Evolutionary conservation across 2,797 vertebrate genomes (phyloP), one percentile per base, ranked within the genome.

Genomic region (Mormyrus hasselquistii): DNA sequence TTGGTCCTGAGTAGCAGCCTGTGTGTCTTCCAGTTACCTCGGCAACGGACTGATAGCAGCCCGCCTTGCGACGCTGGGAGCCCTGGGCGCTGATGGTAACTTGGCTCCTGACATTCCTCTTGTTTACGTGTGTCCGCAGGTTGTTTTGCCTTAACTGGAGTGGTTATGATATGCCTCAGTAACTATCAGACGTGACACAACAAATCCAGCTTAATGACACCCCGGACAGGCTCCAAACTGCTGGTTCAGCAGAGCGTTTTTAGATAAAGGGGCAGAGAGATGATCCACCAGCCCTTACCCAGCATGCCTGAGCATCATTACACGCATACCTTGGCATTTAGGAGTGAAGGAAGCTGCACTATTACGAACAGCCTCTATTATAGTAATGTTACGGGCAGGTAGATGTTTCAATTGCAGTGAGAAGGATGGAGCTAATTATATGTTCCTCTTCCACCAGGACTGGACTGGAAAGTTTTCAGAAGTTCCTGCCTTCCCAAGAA

Each of bases 401-500:
- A 76, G 86, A 53, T 53, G 25, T 50, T 65, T 65, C 83, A 89
- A 86, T 89, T 89, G 49, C 52, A 76, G 88, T 41, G n/a, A 34
- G 84, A 55, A 55, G 47, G 85, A 29, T 19, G 1, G 9, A 44
- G 65, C 34, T 19, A 87, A 69, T 69, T 87, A 87, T 44, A 87
- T 59, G 53, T 59, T 87, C 16, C 86, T 87, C 10, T 87, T 59
- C 25, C 34, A 41, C 82, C 89, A 97, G 96, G 94, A 90, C 92
- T 96, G 44, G 96, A 97, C 83, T 96, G 95, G 95, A 97, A 96
- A 92, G 93, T 97, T 90, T 99, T 98, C 92, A 97, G 95, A 87
- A 99, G 99, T 92, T 97, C 98, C 87, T 99, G 99, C 93, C 95
- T 99, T 89, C 98, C 98, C 0, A 98, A 97, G 93, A 96, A 97